Percentiles rank a stretch among this genome's conserved stretches.
Evolutionary conservation across 2,888 invertebrate genomes (phyloP).

Genomic region (Thecophora atra): DNA sequence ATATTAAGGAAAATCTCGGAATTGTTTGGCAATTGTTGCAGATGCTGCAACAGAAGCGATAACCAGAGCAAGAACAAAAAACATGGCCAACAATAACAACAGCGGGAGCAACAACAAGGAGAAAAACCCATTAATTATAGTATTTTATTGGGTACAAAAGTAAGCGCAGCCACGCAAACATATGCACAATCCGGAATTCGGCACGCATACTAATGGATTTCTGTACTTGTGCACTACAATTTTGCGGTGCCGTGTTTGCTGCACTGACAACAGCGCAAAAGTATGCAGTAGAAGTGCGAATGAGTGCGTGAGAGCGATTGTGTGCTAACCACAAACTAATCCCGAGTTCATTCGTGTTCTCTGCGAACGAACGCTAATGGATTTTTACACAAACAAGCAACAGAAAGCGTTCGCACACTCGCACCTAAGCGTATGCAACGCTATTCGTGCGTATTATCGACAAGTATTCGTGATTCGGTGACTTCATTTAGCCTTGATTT

Average conservation of each 20-base stretch:
- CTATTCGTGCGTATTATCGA: no score
- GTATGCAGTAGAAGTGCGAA: background rate
- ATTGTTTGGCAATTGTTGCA: no score
- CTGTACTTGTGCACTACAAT: background rate
- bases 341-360: slow-evolving; percentile 8
- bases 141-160: background rate
- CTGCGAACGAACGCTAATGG: slow-evolving; percentile 15
- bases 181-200: background rate
- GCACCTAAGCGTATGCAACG: background rate
- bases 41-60: no score
- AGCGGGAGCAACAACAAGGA: background rate
- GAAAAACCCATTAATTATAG: background rate
- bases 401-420: background rate
- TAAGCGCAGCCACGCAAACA: background rate
- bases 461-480: no score
- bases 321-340: slow-evolving; percentile 12
- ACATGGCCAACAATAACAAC: no score
- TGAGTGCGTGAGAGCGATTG: background rate
- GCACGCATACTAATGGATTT: slow-evolving; percentile 16
- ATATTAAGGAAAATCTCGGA: no score
- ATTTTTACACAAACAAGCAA: background rate
- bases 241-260: background rate
- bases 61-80: background rate
- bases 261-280: background rate
- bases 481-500: no score